These are phyloP conservation scores for Enteromius thamalakanensis DNA, from an alignment of 2,797 vertebrate species.

Conservation along the genomic window DNA sequence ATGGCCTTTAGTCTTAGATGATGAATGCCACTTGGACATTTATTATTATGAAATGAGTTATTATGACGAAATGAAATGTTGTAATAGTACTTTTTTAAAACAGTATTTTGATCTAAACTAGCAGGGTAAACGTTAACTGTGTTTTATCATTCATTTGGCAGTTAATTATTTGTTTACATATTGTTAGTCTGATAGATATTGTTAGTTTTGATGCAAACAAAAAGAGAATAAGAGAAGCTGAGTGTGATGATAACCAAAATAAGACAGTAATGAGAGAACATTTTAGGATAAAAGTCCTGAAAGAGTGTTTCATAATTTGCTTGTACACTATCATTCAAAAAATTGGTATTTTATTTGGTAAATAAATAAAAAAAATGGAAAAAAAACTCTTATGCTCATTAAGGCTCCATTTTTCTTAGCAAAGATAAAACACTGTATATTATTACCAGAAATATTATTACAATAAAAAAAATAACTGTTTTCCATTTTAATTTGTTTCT, in stretches of 20 bases:
- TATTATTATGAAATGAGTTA: not conserved
- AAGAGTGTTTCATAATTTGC: not conserved
- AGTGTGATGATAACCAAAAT: not conserved
- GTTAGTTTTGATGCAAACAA: not conserved
- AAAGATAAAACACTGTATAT: not conserved
- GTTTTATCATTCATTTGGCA: not conserved
- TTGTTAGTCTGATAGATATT: not conserved
- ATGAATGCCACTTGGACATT: not conserved
- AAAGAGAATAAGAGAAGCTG: not conserved
- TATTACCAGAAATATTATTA: not conserved
- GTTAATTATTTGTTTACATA: conserved; percentile 16
- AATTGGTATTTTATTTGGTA: not conserved
- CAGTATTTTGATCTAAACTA: not conserved
- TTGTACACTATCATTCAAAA: not conserved
- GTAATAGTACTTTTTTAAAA: not conserved
- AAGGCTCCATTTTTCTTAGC: not conserved
- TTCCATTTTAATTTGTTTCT: not conserved
- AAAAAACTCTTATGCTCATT: not conserved
- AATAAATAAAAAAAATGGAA: too few species aligned
- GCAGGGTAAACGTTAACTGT: not conserved
- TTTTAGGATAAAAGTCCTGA: not conserved
- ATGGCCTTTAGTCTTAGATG: conserved; percentile 6
- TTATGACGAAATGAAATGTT: not conserved
- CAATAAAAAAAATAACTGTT: not conserved
- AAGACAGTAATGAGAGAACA: not conserved